These are phyloP conservation scores for Onychostruthus taczanowskii DNA, from an alignment of 2,113 vertebrate species.

Conservation along the genomic window DNA sequence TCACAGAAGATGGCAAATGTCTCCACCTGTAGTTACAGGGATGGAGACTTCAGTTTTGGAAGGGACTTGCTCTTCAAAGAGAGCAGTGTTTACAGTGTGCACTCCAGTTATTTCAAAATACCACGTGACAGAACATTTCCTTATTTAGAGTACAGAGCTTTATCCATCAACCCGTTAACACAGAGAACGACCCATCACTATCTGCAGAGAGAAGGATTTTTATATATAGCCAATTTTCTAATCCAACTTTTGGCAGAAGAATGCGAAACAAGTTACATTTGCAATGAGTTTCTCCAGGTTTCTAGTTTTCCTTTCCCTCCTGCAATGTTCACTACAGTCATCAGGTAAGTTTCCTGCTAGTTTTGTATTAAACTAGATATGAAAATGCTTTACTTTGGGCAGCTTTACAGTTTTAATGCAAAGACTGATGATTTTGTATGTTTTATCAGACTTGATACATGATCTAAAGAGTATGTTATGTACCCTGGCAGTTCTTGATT, in stretches of 20 bases:
- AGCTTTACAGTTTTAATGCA: not conserved
- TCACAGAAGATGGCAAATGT: not conserved
- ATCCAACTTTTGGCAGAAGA: not conserved
- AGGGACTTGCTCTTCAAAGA: not conserved
- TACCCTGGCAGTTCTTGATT: not conserved
- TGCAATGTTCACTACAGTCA: not conserved
- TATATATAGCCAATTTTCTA: not conserved
- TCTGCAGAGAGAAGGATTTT: not conserved
- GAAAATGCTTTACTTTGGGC: not conserved
- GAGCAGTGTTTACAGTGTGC: not conserved
- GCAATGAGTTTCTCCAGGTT: not conserved
- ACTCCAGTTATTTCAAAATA: not conserved
- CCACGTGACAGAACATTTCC: constrained; percentile 34
- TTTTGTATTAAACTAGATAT: not conserved
- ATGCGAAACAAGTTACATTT: not conserved
- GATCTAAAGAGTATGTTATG: not conserved
- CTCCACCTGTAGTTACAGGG: not conserved
- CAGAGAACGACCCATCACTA: not conserved
- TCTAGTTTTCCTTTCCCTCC: not conserved
- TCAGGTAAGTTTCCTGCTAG: constrained; percentile 10
- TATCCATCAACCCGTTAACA: not conserved
- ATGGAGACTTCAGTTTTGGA: not conserved
- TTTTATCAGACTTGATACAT: not conserved
- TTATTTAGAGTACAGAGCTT: not conserved
- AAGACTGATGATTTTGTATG: not conserved